phyloP scores from a whole-genome alignment of 2,797 vertebrate species.

The Lerista edwardsae region DNA sequence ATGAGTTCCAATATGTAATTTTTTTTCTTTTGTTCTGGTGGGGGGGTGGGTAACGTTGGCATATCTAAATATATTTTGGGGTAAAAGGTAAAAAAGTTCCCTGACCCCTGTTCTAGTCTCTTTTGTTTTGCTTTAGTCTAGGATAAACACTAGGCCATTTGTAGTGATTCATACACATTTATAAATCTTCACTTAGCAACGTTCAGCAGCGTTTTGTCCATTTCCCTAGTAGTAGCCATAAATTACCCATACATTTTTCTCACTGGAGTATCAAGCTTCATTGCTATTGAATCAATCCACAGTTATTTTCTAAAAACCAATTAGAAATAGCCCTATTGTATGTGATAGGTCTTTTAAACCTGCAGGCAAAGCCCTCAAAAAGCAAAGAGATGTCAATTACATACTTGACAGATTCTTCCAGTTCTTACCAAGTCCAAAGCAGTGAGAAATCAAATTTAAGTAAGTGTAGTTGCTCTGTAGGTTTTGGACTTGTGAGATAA shows the following conservation, averaged over 20 bases:
- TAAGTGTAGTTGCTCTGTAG: fast-evolving
- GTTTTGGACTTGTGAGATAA: not conserved
- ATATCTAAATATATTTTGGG: too few species aligned
- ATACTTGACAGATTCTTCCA: slow-evolving; percentile 42
- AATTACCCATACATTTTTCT: slow-evolving; percentile 76
- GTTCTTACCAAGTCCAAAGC: slow-evolving; percentile 39
- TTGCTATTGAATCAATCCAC: slow-evolving; percentile 81
- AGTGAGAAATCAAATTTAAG: not conserved
- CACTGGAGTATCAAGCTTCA: slow-evolving; percentile 75
- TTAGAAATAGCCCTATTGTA: slow-evolving; percentile 73
- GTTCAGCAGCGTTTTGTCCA: slow-evolving; percentile 69
- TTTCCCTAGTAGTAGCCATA: slow-evolving; percentile 78
- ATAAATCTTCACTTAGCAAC: slow-evolving; percentile 76
- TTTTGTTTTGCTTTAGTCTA: slow-evolving; percentile 67
- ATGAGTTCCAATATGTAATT: too few species aligned
- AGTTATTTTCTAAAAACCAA: slow-evolving; percentile 76
- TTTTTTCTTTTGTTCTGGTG: too few species aligned
- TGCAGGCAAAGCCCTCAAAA: slow-evolving; percentile 64
- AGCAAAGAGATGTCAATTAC: slow-evolving; percentile 69
- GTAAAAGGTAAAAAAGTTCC: too few species aligned
- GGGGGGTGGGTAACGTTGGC: too few species aligned
- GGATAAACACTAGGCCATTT: slow-evolving; percentile 66
- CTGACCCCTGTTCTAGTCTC: slow-evolving; percentile 29
- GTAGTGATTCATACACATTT: slow-evolving; percentile 71
- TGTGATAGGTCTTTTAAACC: slow-evolving; percentile 43